Percentiles rank a stretch among this genome's conserved stretches.
These are phyloP conservation scores for Hemistola chrysoprasaria DNA, from an alignment of 2,888 invertebrate genomes.

Conservation along the genomic window DNA sequence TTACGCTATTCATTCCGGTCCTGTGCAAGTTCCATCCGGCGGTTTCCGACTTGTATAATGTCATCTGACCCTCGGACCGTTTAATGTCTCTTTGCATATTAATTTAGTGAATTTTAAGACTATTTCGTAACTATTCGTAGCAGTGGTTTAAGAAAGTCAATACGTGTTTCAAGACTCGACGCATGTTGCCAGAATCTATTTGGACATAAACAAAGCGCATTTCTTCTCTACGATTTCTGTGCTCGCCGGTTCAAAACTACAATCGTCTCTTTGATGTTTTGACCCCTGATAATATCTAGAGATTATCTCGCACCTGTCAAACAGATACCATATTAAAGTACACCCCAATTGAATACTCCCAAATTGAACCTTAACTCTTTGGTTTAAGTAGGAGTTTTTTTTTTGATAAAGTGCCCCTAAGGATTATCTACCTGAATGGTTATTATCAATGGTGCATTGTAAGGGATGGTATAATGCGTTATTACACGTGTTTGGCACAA, in stretches of 20 bases:
- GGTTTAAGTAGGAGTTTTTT: conserved; percentile 31
- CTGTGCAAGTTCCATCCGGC: too few species aligned
- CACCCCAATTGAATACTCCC: conserved; percentile 27
- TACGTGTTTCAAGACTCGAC: too few species aligned
- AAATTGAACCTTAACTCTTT: conserved; percentile 27
- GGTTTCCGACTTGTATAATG: too few species aligned
- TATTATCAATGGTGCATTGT: conserved; percentile 48
- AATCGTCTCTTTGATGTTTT: conserved; percentile 52
- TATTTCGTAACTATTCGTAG: too few species aligned
- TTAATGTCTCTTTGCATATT: too few species aligned
- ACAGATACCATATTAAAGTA: conserved; percentile 53
- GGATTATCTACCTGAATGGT: conserved; percentile 76
- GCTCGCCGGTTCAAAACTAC: conserved; percentile 26
- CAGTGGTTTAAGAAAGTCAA: too few species aligned
- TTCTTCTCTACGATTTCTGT: background rate
- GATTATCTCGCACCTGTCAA: conserved; percentile 72
- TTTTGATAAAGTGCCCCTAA: conserved; percentile 66
- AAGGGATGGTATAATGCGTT: conserved; percentile 39
- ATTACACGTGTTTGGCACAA: conserved; percentile 31
- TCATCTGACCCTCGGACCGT: too few species aligned
- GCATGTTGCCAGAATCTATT: too few species aligned
- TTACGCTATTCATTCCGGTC: too few species aligned
- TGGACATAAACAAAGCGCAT: too few species aligned
- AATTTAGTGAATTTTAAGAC: too few species aligned
- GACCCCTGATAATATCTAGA: conserved; percentile 45